Conservation (phyloP, 2,113 vertebrate genomes). For the Shinisaurus crocodilurus region DNA sequence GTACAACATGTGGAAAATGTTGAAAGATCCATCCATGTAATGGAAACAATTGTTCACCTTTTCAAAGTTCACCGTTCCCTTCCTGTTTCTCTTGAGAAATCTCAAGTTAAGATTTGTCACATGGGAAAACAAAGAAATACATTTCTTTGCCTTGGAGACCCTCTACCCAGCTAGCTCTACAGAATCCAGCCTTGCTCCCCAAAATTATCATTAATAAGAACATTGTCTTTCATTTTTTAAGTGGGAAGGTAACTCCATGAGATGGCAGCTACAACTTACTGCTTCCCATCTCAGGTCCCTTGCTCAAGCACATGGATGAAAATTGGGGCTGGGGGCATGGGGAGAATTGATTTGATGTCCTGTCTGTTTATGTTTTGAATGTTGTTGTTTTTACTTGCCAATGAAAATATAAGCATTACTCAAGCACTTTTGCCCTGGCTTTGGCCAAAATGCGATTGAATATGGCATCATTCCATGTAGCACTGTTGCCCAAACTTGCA, state of each 20-base stretch:
- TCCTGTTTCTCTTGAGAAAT: neutral
- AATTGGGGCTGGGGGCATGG: neutral
- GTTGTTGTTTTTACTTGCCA: neutral
- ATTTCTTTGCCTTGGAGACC: neutral
- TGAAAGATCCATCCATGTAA: neutral
- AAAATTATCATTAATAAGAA: neutral
- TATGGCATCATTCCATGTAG: too few relatives aligned
- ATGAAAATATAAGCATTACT: neutral
- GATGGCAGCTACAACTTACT: neutral
- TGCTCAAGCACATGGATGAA: neutral
- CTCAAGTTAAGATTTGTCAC: neutral
- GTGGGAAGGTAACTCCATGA: neutral
- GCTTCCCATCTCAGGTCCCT: neutral
- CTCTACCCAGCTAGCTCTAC: neutral
- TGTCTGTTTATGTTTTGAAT: too few relatives aligned
- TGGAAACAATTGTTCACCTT: conserved; percentile 22
- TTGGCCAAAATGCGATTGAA: neutral
- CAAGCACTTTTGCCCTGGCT: neutral
- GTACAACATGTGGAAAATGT: conserved; percentile 2
- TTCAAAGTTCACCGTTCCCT: neutral
- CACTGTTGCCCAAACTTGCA: neutral
- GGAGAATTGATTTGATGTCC: neutral
- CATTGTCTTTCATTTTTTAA: neutral
- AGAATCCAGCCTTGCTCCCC: neutral
- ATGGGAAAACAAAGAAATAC: neutral